These are phyloP conservation scores for Sarcophaga rosellei DNA, from an alignment of 2,888 invertebrate genomes.

Conservation along the genomic window DNA sequence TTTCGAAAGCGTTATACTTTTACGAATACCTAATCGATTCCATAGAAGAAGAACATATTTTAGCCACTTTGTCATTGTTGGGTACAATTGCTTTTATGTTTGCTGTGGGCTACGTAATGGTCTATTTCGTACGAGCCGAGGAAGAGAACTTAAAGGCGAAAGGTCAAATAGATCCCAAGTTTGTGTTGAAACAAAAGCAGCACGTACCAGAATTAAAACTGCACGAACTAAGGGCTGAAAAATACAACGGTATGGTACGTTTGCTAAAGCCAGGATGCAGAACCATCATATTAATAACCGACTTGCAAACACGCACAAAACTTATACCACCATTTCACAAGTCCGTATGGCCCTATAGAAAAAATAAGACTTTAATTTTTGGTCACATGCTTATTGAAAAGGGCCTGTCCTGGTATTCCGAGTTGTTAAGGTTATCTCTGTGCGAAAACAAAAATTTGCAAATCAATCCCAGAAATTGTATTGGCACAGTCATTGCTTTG, in stretches of 20 bases:
- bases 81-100: conserved; percentile 90
- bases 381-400: conserved; percentile 96
- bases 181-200: conserved; percentile 70
- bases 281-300: conserved; percentile 94
- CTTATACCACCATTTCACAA: conserved; percentile 95
- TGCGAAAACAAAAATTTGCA: conserved; percentile 90
- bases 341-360: conserved; percentile 97
- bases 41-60: conserved; percentile 88
- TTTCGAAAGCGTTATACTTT: conserved; percentile 85
- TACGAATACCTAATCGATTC: conserved; percentile 88
- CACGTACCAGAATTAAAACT: conserved; percentile 87
- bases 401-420: conserved; percentile 96
- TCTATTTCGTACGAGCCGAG: conserved; percentile 86
- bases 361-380: conserved; percentile 97
- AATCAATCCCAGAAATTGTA: conserved; percentile 97
- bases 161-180: conserved; percentile 73
- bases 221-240: conserved; percentile 96
- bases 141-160: conserved; percentile 79
- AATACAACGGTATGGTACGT: conserved; percentile 96
- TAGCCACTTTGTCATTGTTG: conserved; percentile 89
- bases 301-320: conserved; percentile 92
- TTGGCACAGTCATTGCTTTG: conserved; percentile 96
- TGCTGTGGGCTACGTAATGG: conserved; percentile 91
- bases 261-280: conserved; percentile 97
- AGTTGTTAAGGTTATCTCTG: conserved; percentile 92